These are phyloP conservation scores for Gnatocerus cornutus DNA, from an alignment of 2,888 invertebrate species.

Conservation along the genomic window DNA sequence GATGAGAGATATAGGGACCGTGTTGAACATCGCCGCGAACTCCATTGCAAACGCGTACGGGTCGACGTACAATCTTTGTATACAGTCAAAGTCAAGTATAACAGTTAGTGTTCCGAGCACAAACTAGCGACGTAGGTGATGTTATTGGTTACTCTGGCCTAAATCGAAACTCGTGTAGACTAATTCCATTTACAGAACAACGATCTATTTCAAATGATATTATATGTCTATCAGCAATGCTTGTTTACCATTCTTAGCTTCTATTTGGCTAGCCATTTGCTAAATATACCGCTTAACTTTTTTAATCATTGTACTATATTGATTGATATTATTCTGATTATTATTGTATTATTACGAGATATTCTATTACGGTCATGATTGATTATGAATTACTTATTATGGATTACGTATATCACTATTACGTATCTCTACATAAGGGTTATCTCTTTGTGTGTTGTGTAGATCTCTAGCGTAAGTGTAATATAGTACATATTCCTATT, in stretches of 20 bases:
- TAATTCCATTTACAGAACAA: conserved; percentile 72
- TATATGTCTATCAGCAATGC: conserved; percentile 70
- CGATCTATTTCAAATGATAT: conserved; percentile 71
- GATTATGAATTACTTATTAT: conserved; percentile 64
- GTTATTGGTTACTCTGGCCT: conserved; percentile 70
- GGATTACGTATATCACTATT: conserved; percentile 67
- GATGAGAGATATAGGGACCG: conserved; percentile 12
- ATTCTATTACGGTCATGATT: conserved; percentile 59
- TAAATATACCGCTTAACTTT: conserved; percentile 64
- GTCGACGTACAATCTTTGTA: conserved; percentile 56
- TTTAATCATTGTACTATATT: conserved; percentile 59
- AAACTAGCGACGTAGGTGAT: conserved; percentile 67
- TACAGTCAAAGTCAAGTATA: conserved; percentile 57
- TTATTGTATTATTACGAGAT: conserved; percentile 48
- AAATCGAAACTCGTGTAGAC: conserved; percentile 72
- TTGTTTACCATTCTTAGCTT: conserved; percentile 70
- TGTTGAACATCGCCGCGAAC: conserved; percentile 38
- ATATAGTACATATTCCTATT: conserved; percentile 70
- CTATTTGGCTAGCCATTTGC: conserved; percentile 69
- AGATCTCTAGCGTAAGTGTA: conserved; percentile 71
- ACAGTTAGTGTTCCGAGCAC: conserved; percentile 60
- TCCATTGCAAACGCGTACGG: conserved; percentile 51
- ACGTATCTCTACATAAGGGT: conserved; percentile 69
- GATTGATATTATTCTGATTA: conserved; percentile 58
- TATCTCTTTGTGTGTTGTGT: conserved; percentile 72